Evolutionary conservation across 2,113 vertebrate genomes (phyloP).

Genomic region (Tetraodon nigroviridis): DNA sequence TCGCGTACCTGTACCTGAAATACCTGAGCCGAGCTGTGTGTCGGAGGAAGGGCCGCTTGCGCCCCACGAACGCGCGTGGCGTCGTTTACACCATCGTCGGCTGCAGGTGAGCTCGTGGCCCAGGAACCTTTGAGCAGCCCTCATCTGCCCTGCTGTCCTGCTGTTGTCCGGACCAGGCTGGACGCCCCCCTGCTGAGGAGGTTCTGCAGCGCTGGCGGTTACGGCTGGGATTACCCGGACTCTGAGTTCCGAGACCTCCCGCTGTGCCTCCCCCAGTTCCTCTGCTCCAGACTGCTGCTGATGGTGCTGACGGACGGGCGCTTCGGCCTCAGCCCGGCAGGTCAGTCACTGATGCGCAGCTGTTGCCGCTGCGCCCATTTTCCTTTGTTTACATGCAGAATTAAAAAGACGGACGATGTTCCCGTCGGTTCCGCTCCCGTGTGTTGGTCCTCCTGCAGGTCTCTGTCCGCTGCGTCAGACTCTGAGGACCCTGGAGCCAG

Average conservation of each 20-base stretch:
- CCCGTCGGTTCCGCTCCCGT: background rate
- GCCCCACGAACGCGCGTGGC: background rate
- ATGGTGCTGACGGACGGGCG: constrained; percentile 51
- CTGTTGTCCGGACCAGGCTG: constrained; percentile 34
- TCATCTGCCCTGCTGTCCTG: background rate
- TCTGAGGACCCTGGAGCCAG: constrained; percentile 53
- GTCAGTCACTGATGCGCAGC: constrained; percentile 24
- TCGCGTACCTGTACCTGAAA: constrained; percentile 40
- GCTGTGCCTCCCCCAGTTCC: constrained; percentile 57
- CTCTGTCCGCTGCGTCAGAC: constrained; percentile 55
- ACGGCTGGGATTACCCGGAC: constrained; percentile 75
- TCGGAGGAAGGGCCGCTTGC: constrained; percentile 33
- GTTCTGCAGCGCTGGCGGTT: constrained; percentile 64
- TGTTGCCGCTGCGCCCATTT: background rate
- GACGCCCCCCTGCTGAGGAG: constrained; percentile 40
- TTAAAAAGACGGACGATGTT: background rate
- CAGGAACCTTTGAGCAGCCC: no score
- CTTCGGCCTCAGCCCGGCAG: constrained; percentile 63
- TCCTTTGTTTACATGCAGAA: background rate
- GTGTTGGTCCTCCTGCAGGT: constrained; percentile 30
- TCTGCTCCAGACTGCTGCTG: constrained; percentile 53
- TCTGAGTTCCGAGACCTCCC: constrained; percentile 66
- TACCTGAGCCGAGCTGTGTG: constrained; percentile 19
- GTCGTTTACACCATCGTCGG: constrained; percentile 38
- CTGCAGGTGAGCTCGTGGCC: constrained; percentile 53